These are phyloP conservation scores for Phacellophora camtschatica DNA, from an alignment of 30 jellyfish, hydroid and myxozoan genomes.

Conservation along the genomic window DNA sequence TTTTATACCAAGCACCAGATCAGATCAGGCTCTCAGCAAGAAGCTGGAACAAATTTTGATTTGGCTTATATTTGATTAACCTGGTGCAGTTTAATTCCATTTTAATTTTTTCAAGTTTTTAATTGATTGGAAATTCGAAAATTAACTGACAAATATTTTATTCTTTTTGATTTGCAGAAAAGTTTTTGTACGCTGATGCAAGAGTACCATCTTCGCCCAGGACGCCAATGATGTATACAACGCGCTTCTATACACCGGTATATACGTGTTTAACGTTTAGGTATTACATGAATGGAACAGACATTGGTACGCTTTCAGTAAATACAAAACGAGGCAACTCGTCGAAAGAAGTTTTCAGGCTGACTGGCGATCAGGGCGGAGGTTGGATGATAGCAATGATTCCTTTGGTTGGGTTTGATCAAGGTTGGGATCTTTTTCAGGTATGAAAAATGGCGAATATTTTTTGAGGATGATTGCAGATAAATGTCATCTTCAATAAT, in stretches of 20 bases:
- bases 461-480: too few species aligned
- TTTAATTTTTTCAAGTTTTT: too few species aligned
- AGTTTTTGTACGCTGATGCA: conserved; percentile 56
- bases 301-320: conserved; percentile 61
- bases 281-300: conserved; percentile 84
- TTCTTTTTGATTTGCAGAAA: neutral
- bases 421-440: conserved; percentile 5
- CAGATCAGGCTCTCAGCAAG: too few species aligned
- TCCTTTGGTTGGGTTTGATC: conserved; percentile 26
- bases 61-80: too few species aligned
- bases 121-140: too few species aligned
- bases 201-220: conserved; percentile 7
- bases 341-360: conserved; percentile 37
- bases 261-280: conserved; percentile 64
- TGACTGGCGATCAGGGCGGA: conserved; percentile 57
- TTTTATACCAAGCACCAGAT: too few species aligned
- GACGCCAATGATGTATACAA: conserved; percentile 16
- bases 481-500: too few species aligned
- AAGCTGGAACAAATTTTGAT: too few species aligned
- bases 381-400: conserved; percentile 39
- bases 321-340: conserved; percentile 4
- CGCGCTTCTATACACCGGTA: conserved; percentile 20
- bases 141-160: too few species aligned
- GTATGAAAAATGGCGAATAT: too few species aligned
- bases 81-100: too few species aligned